Conservation (phyloP, 2,113 vertebrate genomes). For the Sander lucioperca region DNA sequence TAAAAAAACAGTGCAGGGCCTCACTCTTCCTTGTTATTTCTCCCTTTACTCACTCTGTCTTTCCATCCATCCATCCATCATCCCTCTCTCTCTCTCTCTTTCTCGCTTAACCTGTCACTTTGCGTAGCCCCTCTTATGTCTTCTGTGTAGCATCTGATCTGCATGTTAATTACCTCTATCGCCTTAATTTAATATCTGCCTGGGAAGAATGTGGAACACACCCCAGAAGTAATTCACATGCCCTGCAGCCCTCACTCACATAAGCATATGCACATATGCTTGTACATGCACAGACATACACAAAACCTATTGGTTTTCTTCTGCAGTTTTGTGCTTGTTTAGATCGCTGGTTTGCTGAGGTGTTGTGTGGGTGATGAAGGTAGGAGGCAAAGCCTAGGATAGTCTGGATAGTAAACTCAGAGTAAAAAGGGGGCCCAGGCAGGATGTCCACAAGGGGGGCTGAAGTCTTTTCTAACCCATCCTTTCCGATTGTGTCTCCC, state of each 20-base stretch:
- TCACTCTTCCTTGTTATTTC: conserved; percentile 39
- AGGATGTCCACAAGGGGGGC: conserved; percentile 31
- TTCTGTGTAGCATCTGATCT: conserved; percentile 68
- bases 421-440: background rate
- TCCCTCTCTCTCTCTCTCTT: background rate
- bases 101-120: conserved; percentile 46
- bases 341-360: conserved; percentile 8
- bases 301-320: conserved; percentile 8
- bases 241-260: conserved; percentile 31
- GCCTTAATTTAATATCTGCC: conserved; percentile 72
- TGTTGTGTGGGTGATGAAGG: conserved; percentile 9
- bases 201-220: conserved; percentile 56
- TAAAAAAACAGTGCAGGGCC: conserved; percentile 56
- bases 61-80: conserved; percentile 2
- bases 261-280: conserved; percentile 18
- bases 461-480: conserved; percentile 41
- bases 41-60: conserved; percentile 10
- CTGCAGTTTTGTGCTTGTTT: conserved; percentile 14
- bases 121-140: conserved; percentile 39
- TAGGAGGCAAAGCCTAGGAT: background rate
- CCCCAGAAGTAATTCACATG: conserved; percentile 48
- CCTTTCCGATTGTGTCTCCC: conserved; percentile 47
- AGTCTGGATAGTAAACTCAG: conserved; percentile 16
- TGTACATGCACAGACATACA: conserved; percentile 14
- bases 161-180: conserved; percentile 76